Percentiles rank a stretch among this genome's conserved stretches.
Conservation (phyloP, 2,888 invertebrate species). For the Himalopsyche japonica region DNA sequence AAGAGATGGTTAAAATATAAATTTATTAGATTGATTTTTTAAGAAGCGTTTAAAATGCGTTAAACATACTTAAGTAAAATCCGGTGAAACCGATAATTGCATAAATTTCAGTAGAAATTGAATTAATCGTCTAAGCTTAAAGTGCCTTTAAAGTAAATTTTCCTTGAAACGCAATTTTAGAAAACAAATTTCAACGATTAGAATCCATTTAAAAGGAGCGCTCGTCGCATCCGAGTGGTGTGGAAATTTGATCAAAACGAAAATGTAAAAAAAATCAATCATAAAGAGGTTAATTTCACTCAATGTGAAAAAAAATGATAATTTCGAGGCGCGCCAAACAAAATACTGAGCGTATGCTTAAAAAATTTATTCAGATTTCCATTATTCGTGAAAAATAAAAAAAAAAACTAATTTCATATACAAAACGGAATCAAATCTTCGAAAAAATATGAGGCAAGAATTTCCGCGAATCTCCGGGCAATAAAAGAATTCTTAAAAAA, state of each 20-base stretch:
- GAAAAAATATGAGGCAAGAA: not conserved
- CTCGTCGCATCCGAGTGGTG: not conserved
- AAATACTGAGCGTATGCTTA: not conserved
- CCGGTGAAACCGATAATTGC: no score
- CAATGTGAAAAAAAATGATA: not conserved
- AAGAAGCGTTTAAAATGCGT: no score
- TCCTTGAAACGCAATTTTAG: no score
- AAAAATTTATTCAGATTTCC: not conserved
- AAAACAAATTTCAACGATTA: not conserved
- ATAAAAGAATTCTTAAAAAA: not conserved
- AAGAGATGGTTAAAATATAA: no score
- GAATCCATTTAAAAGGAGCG: not conserved
- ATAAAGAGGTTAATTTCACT: not conserved
- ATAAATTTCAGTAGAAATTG: no score
- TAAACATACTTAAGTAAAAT: no score
- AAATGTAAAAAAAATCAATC: not conserved
- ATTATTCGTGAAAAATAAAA: not conserved
- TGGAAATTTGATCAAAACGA: not conserved
- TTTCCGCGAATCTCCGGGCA: not conserved
- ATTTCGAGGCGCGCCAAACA: not conserved
- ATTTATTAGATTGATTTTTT: no score
- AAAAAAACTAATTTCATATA: not conserved
- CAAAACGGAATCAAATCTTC: not conserved
- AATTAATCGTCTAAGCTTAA: no score
- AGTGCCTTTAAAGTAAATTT: no score